These are phyloP conservation scores for Cerceris rybyensis DNA, from an alignment of 2,888 invertebrate species.

Conservation along the genomic window DNA sequence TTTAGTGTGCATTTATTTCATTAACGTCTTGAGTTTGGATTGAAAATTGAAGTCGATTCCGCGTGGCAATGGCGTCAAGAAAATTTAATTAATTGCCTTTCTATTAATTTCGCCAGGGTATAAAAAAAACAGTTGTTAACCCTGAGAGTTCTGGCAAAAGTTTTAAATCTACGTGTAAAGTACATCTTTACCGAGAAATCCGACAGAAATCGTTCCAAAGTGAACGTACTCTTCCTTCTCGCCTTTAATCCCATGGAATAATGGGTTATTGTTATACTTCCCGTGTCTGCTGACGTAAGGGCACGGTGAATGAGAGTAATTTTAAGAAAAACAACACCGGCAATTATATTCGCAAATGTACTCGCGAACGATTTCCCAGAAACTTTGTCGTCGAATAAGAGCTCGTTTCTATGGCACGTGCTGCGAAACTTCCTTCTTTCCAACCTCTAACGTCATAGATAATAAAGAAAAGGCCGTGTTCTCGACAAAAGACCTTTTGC, in stretches of 20 bases:
- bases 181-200: too few species aligned
- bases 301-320: constrained; percentile 6
- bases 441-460: neutral
- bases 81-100: neutral
- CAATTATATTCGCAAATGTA: neutral
- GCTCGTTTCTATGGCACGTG: constrained; percentile 11
- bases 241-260: neutral
- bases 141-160: too few species aligned
- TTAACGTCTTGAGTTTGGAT: too few species aligned
- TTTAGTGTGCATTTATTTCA: too few species aligned
- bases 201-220: too few species aligned
- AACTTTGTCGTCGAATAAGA: constrained; percentile 21
- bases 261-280: neutral
- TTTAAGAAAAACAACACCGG: neutral
- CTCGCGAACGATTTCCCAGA: neutral
- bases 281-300: neutral
- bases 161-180: too few species aligned
- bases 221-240: too few species aligned
- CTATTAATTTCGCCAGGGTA: neutral
- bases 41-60: too few species aligned
- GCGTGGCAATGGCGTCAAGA: too few species aligned
- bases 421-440: constrained; percentile 24
- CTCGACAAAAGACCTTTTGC: constrained; percentile 3
- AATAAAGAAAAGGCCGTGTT: constrained; percentile 27
- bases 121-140: neutral